A percentile compares a stretch with the other conserved stretches of the same genome.
phyloP scores from a whole-genome alignment of 2,797 vertebrate species.

The Eospalax fontanierii region DNA sequence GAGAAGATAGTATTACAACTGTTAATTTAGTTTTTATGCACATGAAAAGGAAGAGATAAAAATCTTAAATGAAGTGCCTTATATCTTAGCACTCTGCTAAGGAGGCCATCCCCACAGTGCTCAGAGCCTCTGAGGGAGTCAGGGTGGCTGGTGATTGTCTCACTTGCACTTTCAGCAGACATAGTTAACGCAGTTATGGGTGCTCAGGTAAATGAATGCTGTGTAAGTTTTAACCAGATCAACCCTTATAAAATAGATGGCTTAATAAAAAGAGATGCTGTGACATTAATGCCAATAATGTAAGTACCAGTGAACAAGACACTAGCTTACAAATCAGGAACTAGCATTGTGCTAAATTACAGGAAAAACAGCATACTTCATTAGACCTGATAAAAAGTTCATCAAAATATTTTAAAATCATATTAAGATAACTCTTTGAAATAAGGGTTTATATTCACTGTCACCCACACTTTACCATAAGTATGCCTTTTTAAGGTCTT shows the following conservation, averaged over 20 bases:
- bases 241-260: not conserved
- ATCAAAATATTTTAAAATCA: not conserved
- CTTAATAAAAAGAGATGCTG: slow-evolving; percentile 27
- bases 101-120: not conserved
- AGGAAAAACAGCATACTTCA: not conserved
- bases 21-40: slow-evolving; percentile 53
- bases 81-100: not conserved
- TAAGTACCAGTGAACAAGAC: not conserved
- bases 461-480: not conserved
- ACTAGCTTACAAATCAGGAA: not conserved
- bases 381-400: slow-evolving; percentile 3
- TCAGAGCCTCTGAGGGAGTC: not conserved
- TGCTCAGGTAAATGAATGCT: slow-evolving; percentile 36
- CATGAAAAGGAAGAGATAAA: slow-evolving; percentile 67
- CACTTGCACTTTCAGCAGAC: not conserved
- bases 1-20: slow-evolving; percentile 61
- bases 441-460: slow-evolving; percentile 20
- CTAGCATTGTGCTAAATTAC: slow-evolving; percentile 57
- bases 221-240: slow-evolving; percentile 36
- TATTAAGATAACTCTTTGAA: slow-evolving; percentile 41
- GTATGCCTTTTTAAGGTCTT: slow-evolving; percentile 13
- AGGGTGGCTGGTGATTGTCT: slow-evolving; percentile 10
- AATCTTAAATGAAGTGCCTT: slow-evolving; percentile 47
- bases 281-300: not conserved
- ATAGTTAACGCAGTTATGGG: not conserved